Conservation (phyloP, 2,888 invertebrate genomes). For the Nomada flava region DNA sequence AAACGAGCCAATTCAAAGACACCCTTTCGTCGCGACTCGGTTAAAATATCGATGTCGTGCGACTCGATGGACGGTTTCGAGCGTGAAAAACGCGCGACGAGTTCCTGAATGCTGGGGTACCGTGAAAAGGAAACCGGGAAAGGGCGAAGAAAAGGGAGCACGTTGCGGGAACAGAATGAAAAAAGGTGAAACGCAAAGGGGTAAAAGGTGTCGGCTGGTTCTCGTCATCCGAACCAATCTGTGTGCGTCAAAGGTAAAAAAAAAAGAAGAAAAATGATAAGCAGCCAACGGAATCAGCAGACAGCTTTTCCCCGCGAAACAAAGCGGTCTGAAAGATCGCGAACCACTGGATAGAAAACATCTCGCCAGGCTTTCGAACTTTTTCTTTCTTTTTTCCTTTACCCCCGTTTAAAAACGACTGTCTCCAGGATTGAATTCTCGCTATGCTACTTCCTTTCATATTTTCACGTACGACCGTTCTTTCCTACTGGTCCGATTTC, state of each 20-base stretch:
- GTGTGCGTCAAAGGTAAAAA: conserved; percentile 55
- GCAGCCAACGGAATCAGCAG: conserved; percentile 50
- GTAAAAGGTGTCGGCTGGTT: conserved; percentile 50
- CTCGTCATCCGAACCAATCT: conserved; percentile 60
- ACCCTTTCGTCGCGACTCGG: not conserved
- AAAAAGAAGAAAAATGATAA: conserved; percentile 45
- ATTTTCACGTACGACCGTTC: not conserved
- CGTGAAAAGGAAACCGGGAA: not conserved
- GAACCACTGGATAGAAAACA: conserved; percentile 39
- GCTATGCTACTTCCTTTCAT: not conserved
- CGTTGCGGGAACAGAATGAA: not conserved
- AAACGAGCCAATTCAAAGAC: conserved; percentile 30
- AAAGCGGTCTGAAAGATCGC: conserved; percentile 49
- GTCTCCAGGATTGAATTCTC: conserved; percentile 26
- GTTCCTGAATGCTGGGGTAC: conserved; percentile 19
- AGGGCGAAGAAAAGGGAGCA: not conserved
- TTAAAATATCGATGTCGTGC: conserved; percentile 28
- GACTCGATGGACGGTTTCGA: conserved; percentile 11
- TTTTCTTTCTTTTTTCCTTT: not conserved
- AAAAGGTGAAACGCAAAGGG: conserved; percentile 2
- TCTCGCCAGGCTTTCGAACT: not conserved
- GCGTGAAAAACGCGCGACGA: conserved; percentile 18
- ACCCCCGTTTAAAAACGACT: not conserved
- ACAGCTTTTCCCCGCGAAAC: conserved; percentile 41
- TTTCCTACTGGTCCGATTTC: not conserved